Evolutionary conservation across 2,113 vertebrate genomes (phyloP), one percentile per base, ranked within the genome.

Genomic region (Syrmaticus mikado): DNA sequence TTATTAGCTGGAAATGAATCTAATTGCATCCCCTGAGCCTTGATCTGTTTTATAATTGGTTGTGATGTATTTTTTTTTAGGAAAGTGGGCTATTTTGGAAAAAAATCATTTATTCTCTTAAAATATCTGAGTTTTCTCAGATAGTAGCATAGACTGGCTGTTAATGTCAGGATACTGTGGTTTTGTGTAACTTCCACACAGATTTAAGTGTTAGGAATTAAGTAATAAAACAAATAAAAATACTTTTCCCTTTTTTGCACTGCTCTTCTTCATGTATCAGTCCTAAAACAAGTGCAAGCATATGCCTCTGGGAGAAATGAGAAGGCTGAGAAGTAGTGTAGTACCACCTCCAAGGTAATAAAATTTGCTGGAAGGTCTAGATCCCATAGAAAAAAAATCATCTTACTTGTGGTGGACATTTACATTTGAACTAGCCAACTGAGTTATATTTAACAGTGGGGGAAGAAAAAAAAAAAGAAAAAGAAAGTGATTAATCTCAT

Each of bases 151-250:
- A 82, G 70, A 28, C 30, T 82, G 45, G 73, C n/a, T 40, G 34
- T 34, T 38, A 82, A 84, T 32, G 9, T 52, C 70, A 30, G 11
- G 27, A 58, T 64, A 52, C 6, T 28, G 22, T 22, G 16, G 5
- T 57, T 90, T 73, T 92, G 7, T 88, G 38, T 40, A 82, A 75
- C 25, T 79, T 94, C 48, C 62, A 82, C 62, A 45, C 18, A 82
- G 27, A 82, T 92, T 89, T 85, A 45, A 46, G 67, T 87, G 57
- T 79, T 81, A 81, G 20, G 22, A 82, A 89, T 81, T 77, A n/a
- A 4, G 4, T 22, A 73, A 6, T 6, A 94, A 76, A 90, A 74
- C 17, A 92, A 83, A 50, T 16, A 74, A 70, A 93, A 86, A 65
- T 0, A 28, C 22, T 65, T 83, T 53, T 53, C 25, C 14, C 13